A percentile compares a stretch with the other conserved stretches of the same genome.
Conservation (phyloP, 2,888 invertebrate species). For the Unio pictorum region DNA sequence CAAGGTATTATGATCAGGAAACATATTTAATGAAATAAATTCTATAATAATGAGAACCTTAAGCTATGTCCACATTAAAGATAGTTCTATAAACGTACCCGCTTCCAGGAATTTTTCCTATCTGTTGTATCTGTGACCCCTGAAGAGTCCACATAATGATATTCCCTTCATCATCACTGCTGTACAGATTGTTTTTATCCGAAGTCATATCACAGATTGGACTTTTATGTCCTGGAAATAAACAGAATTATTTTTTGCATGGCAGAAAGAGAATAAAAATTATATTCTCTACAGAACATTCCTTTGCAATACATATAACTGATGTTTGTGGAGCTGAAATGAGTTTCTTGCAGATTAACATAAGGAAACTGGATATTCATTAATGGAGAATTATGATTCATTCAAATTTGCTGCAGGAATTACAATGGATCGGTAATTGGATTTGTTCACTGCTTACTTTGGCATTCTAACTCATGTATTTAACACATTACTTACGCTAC, state of each 20-base stretch:
- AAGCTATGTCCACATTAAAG: neutral
- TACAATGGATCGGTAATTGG: too few relatives aligned
- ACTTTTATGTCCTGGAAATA: constrained; percentile 53
- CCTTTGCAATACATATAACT: too few relatives aligned
- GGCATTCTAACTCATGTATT: neutral
- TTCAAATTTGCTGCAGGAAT: too few relatives aligned
- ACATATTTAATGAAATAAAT: too few relatives aligned
- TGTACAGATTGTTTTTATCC: constrained; percentile 52
- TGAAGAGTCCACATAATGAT: constrained; percentile 61
- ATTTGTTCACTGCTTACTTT: neutral
- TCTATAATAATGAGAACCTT: neutral
- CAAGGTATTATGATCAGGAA: too few relatives aligned
- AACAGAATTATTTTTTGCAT: neutral
- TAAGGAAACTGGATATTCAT: too few relatives aligned
- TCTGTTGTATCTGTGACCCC: constrained; percentile 36
- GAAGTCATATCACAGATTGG: constrained; percentile 62
- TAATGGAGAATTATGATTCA: too few relatives aligned
- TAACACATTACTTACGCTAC: neutral
- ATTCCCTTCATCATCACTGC: constrained; percentile 66
- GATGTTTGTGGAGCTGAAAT: too few relatives aligned
- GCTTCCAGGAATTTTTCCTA: constrained; percentile 42
- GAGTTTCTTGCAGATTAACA: too few relatives aligned
- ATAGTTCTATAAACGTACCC: constrained; percentile 35
- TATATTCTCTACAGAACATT: too few relatives aligned
- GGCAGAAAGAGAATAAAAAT: too few relatives aligned